These are phyloP conservation scores for Leptinotarsa defecta DNA, from an alignment of 1,140 invertebrate genomes.

Conservation along the genomic window DNA sequence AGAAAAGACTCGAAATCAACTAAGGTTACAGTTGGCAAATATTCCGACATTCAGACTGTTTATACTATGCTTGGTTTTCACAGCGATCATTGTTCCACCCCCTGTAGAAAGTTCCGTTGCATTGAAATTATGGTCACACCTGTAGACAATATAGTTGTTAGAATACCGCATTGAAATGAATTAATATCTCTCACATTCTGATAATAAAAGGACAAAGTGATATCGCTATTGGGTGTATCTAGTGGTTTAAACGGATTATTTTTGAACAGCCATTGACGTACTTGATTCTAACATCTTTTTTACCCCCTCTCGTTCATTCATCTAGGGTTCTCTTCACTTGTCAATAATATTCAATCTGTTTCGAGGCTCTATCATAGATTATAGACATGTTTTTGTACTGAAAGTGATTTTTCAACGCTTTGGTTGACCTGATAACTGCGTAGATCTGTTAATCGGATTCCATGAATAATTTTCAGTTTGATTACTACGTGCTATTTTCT, in stretches of 20 bases:
- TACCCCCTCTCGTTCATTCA: too few relatives aligned
- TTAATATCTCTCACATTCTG: background rate
- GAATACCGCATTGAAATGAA: background rate
- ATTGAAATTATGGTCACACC: background rate
- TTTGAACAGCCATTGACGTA: background rate
- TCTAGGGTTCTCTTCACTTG: background rate
- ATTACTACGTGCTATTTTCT: background rate
- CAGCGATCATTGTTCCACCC: background rate
- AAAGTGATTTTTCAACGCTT: background rate
- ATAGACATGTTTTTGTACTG: background rate
- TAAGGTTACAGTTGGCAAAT: background rate
- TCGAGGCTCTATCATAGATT: background rate
- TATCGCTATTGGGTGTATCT: background rate
- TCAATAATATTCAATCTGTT: background rate
- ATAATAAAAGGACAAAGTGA: background rate
- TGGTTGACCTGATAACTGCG: background rate
- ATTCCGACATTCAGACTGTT: background rate
- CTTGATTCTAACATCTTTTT: background rate
- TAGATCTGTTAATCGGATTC: background rate
- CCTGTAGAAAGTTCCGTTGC: too few relatives aligned
- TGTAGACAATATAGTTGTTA: background rate
- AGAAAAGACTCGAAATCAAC: background rate
- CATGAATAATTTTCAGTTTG: background rate
- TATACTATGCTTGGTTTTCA: background rate
- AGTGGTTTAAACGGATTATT: background rate